Conservation (phyloP, 2,888 invertebrate genomes). For the Acanthosepion pharaonis region DNA sequence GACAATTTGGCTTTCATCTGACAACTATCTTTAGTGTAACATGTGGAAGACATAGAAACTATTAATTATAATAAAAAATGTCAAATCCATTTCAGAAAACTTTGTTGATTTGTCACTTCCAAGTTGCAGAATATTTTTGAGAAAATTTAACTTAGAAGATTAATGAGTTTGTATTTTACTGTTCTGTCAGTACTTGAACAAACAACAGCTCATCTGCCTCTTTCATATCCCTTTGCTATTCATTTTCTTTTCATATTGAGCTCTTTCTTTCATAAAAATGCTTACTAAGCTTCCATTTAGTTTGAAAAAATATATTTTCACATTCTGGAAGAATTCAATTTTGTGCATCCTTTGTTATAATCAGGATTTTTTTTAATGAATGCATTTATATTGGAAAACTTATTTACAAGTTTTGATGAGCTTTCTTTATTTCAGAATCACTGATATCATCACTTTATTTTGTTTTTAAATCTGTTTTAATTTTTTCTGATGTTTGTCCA, state of each 20-base stretch:
- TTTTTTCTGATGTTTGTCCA: background rate
- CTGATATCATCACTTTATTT: background rate
- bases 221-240: background rate
- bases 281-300: background rate
- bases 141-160: background rate
- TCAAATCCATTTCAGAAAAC: no score
- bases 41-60: background rate
- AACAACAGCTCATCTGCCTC: constrained; percentile 13
- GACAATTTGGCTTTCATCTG: background rate
- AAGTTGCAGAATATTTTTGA: no score
- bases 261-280: background rate
- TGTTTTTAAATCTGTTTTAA: background rate
- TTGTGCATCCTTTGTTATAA: background rate
- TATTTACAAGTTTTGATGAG: background rate
- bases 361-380: background rate
- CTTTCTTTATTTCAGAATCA: constrained; percentile 17
- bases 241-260: background rate
- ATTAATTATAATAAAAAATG: background rate
- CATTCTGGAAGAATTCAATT: background rate
- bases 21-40: background rate
- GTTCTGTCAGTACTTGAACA: constrained; percentile 33
- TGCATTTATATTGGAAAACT: background rate
- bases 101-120: no score
- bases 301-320: background rate
- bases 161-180: background rate